phyloP scores from a whole-genome alignment of 2,113 vertebrate genomes.

The Tragulus kanchil region DNA sequence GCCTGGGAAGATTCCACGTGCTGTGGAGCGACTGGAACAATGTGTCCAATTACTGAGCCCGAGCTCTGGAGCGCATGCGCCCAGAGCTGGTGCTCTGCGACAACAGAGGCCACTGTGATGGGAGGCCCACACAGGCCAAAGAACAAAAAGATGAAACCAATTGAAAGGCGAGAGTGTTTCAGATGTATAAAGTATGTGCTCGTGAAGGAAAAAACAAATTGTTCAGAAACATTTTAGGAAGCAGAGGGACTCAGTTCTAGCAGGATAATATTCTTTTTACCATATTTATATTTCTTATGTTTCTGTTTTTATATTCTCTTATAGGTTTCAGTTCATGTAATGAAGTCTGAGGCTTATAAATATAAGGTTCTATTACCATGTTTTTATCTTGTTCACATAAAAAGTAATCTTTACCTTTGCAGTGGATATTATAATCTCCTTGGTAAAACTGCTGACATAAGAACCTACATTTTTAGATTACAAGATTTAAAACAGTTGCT shows the following conservation, averaged over 20 bases:
- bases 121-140: too few species aligned
- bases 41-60: too few species aligned
- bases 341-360: not conserved
- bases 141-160: too few species aligned
- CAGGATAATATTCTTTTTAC: not conserved
- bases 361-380: not conserved
- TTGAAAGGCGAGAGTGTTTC: not conserved
- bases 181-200: not conserved
- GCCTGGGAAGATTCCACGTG: too few species aligned
- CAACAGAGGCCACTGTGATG: too few species aligned
- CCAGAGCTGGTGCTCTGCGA: too few species aligned
- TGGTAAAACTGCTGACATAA: not conserved
- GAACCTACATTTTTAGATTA: not conserved
- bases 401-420: not conserved
- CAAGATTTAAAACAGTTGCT: not conserved
- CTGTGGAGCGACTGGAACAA: too few species aligned
- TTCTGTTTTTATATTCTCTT: slow-evolving; percentile 19
- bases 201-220: not conserved
- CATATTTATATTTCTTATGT: not conserved
- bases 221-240: not conserved
- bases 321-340: not conserved
- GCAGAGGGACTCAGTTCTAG: not conserved
- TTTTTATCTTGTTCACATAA: not conserved
- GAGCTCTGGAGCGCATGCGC: too few species aligned
- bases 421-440: not conserved